Percentiles rank a stretch among this genome's conserved stretches.
Conservation (phyloP, 1,140 invertebrate species). For the Bombus ignitus region DNA sequence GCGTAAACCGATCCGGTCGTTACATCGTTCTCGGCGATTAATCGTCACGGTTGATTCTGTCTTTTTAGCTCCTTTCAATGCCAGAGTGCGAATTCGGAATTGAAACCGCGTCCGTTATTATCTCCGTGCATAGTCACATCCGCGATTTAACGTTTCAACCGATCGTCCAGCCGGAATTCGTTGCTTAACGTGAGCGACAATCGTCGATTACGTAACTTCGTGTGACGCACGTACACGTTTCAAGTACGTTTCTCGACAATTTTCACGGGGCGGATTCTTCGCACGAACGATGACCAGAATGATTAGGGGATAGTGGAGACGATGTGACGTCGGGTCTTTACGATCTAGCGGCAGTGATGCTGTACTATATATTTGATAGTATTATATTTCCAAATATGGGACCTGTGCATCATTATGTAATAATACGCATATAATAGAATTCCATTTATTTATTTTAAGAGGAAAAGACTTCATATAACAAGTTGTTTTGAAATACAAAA, state of each 20-base stretch:
- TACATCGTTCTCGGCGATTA: slow-evolving; percentile 37
- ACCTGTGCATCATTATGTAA: too few species aligned
- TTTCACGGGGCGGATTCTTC: neutral
- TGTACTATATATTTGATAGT: too few species aligned
- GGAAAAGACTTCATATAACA: too few species aligned
- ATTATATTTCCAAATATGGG: too few species aligned
- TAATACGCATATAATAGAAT: too few species aligned
- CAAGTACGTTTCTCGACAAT: slow-evolving; percentile 40
- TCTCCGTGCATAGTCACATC: slow-evolving; percentile 38
- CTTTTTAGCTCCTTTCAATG: slow-evolving; percentile 46
- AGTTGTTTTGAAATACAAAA: too few species aligned
- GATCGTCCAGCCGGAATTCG: slow-evolving; percentile 60
- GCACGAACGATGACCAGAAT: neutral
- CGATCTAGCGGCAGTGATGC: too few species aligned
- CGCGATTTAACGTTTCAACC: slow-evolving; percentile 61
- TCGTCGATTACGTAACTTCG: slow-evolving; percentile 59
- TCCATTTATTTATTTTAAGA: too few species aligned
- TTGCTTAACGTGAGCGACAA: slow-evolving; percentile 63
- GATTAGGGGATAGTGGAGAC: neutral
- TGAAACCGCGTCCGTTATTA: slow-evolving; percentile 53
- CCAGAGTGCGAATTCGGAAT: slow-evolving; percentile 53
- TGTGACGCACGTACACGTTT: slow-evolving; percentile 45
- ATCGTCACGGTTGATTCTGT: slow-evolving; percentile 16
- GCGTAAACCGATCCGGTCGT: slow-evolving; percentile 41
- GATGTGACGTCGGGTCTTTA: too few species aligned